These are phyloP conservation scores for Apamea crenata DNA, from an alignment of 2,888 invertebrate genomes.

Conservation along the genomic window DNA sequence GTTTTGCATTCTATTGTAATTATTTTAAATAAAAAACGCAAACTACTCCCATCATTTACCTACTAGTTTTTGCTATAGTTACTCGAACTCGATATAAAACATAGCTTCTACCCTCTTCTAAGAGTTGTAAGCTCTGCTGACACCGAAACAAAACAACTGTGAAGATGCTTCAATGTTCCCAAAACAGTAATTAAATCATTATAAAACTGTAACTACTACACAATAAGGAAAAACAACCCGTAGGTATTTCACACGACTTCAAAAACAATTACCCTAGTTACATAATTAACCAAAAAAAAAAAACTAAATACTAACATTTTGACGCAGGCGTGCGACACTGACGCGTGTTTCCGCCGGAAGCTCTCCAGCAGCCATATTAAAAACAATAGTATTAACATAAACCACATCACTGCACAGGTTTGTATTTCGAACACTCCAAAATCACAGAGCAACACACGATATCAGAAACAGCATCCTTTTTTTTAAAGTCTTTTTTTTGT, in stretches of 20 bases:
- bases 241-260: constrained; percentile 12
- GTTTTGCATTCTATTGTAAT: background rate
- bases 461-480: constrained; percentile 54
- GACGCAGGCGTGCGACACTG: constrained; percentile 82
- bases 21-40: background rate
- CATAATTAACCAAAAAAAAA: constrained; percentile 41
- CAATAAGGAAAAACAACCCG: background rate
- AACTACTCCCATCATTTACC: background rate
- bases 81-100: background rate
- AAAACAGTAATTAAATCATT: constrained; percentile 12
- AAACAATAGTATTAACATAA: constrained; percentile 83
- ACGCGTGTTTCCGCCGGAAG: constrained; percentile 84
- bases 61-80: background rate
- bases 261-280: constrained; percentile 5
- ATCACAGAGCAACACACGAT: constrained; percentile 61
- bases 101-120: no score
- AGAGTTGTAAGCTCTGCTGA: background rate
- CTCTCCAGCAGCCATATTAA: constrained; percentile 86
- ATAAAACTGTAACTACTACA: background rate
- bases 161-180: constrained; percentile 1
- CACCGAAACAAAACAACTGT: background rate
- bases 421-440: constrained; percentile 55
- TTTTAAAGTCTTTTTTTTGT: background rate
- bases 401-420: constrained; percentile 82
- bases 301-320: constrained; percentile 83